Evolutionary conservation across 2,797 vertebrate genomes (phyloP).

Genomic region (Masticophis lateralis): DNA sequence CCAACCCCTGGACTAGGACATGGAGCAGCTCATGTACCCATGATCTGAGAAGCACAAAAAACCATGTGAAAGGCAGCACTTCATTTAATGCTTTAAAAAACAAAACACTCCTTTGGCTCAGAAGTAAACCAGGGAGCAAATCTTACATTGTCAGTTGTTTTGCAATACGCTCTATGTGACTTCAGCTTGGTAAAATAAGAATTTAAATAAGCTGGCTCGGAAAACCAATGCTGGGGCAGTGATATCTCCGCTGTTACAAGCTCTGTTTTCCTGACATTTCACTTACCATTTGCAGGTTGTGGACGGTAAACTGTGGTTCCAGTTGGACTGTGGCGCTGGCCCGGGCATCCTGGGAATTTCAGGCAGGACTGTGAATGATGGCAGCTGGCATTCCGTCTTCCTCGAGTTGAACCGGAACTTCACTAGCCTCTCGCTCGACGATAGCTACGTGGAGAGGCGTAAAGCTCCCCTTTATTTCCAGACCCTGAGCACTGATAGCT

Average conservation of each 20-base stretch:
- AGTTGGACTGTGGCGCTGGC: slow-evolving; percentile 83
- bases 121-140: neutral
- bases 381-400: slow-evolving; percentile 91
- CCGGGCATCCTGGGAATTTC: slow-evolving; percentile 89
- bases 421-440: slow-evolving; percentile 90
- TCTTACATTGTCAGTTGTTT: neutral
- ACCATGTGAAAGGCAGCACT: neutral
- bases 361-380: slow-evolving; percentile 86
- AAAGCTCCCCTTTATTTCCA: slow-evolving; percentile 79
- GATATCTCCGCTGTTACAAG: neutral
- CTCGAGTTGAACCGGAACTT: slow-evolving; percentile 91
- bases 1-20: no score
- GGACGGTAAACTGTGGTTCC: slow-evolving; percentile 94
- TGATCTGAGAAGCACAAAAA: neutral
- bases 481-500: slow-evolving; percentile 78
- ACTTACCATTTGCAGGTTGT: slow-evolving; percentile 76
- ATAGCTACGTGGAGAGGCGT: slow-evolving; percentile 90
- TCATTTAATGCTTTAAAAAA: no score
- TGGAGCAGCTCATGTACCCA: neutral
- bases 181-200: neutral
- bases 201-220: neutral
- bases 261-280: slow-evolving; percentile 12
- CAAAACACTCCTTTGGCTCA: neutral
- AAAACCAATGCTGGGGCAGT: neutral
- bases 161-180: no score